Evolutionary conservation across 37 sponge, comb jelly and placozoan genomes (phyloP).

Genomic region (Halichondria panicea): DNA sequence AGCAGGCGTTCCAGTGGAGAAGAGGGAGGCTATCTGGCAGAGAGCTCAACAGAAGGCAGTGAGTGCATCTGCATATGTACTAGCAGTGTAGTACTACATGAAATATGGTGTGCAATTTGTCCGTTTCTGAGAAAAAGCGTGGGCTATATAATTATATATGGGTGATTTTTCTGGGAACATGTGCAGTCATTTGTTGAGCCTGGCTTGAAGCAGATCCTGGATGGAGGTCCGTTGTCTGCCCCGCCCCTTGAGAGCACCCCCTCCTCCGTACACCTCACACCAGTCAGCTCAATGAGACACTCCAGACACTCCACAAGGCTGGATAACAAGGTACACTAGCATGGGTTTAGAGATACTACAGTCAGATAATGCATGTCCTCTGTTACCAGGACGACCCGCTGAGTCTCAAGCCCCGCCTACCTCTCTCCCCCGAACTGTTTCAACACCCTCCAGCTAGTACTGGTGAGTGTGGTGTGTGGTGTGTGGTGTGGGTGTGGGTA

Average conservation of each 20-base stretch:
- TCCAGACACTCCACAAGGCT: constrained; percentile 9
- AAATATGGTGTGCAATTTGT: no score
- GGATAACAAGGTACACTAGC: not conserved
- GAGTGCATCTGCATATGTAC: not conserved
- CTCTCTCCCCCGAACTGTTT: constrained; percentile 31
- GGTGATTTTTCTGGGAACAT: not conserved
- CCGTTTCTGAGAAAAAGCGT: no score
- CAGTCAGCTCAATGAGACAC: constrained; percentile 19
- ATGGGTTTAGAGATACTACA: not conserved
- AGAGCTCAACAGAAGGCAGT: constrained; percentile 54
- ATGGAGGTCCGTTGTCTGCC: not conserved
- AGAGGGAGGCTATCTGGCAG: constrained; percentile 65
- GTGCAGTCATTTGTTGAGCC: constrained; percentile 17
- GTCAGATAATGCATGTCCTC: no score
- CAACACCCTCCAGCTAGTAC: constrained; percentile 19
- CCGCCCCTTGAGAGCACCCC: not conserved
- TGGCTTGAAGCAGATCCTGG: constrained; percentile 53
- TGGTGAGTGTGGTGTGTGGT: no score
- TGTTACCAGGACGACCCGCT: not conserved
- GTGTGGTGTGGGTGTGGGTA: no score
- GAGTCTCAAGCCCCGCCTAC: constrained; percentile 31
- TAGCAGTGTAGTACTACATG: no score
- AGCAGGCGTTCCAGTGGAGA: constrained; percentile 39
- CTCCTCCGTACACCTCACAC: not conserved
- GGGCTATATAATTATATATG: no score